phyloP scores from a whole-genome alignment of 2,888 invertebrate genomes.

The Didymodactylos carnosus region DNA sequence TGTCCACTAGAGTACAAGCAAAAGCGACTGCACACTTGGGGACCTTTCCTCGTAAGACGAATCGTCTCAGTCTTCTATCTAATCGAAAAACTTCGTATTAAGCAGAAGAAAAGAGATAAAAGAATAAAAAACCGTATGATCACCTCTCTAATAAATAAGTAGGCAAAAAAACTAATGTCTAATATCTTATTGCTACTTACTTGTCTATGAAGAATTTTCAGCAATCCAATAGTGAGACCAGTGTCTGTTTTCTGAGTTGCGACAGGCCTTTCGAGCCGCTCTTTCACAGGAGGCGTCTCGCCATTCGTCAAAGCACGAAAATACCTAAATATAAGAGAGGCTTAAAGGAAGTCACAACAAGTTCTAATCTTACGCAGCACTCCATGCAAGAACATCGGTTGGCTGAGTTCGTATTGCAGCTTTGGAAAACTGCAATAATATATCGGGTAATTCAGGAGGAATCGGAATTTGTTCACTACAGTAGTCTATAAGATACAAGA shows the following conservation, averaged over 20 bases:
- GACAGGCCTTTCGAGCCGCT: conserved; percentile 41
- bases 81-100: too few species aligned
- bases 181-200: conserved; percentile 36
- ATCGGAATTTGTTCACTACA: conserved; percentile 62
- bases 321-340: conserved; percentile 23
- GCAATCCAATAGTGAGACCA: conserved; percentile 56
- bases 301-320: conserved; percentile 57
- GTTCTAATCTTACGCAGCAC: conserved; percentile 39
- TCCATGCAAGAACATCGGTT: conserved; percentile 63
- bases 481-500: too few species aligned
- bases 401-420: conserved; percentile 76
- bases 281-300: conserved; percentile 59
- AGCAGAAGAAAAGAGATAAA: too few species aligned
- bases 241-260: conserved; percentile 41
- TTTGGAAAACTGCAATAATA: conserved; percentile 67
- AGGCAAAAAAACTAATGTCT: too few species aligned
- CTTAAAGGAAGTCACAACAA: neutral
- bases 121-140: too few species aligned
- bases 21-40: too few species aligned
- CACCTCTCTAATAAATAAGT: too few species aligned
- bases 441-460: conserved; percentile 58
- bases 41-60: too few species aligned
- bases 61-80: too few species aligned
- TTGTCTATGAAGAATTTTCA: conserved; percentile 56
- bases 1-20: too few species aligned